Evolutionary conservation across 2,888 invertebrate genomes (phyloP), one percentile per base, ranked within the genome.

Genomic region (Ptychoptera contaminata): DNA sequence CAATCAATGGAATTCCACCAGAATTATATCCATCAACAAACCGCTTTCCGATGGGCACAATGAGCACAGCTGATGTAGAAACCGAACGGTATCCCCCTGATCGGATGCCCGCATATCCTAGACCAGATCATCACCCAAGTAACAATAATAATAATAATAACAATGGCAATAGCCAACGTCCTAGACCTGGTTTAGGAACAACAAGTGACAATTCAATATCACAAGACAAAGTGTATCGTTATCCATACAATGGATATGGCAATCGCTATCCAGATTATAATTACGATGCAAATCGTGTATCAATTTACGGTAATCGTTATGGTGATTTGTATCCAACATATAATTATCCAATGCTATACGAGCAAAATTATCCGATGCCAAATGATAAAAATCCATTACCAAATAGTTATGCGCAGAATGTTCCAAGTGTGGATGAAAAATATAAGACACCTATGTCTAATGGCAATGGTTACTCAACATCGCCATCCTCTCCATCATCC

Each of bases 271-370:
- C 23, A 23, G 23, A 23, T 23, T 23, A 23, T 7, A 52, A 34
- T 49, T 49, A 8, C 34, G 44, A 14, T 49, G 49, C 6, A 47
- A 55, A 2, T 40, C 44, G 8, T 46, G 54, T 7, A 38, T 37
- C 40, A 14, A 38, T 42, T 2, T 40, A 43, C 15, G 43, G 45
- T 23, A 63, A 63, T 40, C 53, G 23, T 23, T 23, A 23, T 7
- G 23, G 23, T 10, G 64, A 63, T 40, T 53, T 61, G 3, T 61
- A 61, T 53, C 65, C 65, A 1, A 50, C 62, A 1, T 65, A 64
- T 47, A 60, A 63, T 46, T 58, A 62, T 47, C 65, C 65, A 7
- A 62, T 57, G 48, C 52, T 64, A n/a, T 65, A 65, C 46, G 64
- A 65, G 43, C 57, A 56, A 40, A 63, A 60, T 44, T 65, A 63